Evolutionary conservation across 2,113 vertebrate genomes (phyloP), one percentile per base, ranked within the genome.

Genomic region (Silurus asotus): DNA sequence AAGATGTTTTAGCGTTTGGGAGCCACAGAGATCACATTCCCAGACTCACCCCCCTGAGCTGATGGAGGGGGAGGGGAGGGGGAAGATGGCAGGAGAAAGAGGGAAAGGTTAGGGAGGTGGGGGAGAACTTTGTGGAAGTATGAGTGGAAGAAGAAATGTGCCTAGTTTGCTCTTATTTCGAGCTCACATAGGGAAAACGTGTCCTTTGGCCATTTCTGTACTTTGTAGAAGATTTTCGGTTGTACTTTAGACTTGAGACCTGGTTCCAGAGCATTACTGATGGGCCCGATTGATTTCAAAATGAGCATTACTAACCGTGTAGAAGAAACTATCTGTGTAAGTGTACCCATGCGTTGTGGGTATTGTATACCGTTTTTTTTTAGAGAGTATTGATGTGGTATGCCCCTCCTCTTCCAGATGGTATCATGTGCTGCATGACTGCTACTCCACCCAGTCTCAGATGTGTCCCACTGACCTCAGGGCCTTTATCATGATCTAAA

Each of bases 1-100:
- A 85, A 86, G 89, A 90, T 86, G 85, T 84, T 90, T 85, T 87
- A 84, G 80, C 83, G 82, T n/a, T 82, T 72, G 45, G 74, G 78
- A 81, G 84, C 83, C 89, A 83, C 83, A 72, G 84, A 88, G 89
- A 86, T 88, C 88, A 84, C 86, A 90, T 90, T 89, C 87, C 85
- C 64, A 85, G 87, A 90, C 90, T 90, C 69, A 75, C 48, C 70
- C 85, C 85, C 56, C 58, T 83, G 85, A 87, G 76, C 82, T 81
- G 82, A 72, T 55, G 37, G 55, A 64, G 67, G 23, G 77, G 74
- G 28, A 37, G 37, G 77, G 67, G 70, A 64, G 67, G 79, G 80
- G 67, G 11, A 48, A 65, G 55, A 59, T 11, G 15, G n/a, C 2
- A 51, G 55, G 77, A 23, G 37, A 72, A 59, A 25, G 28, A 20